A percentile compares a stretch with the other conserved stretches of the same genome.
phyloP scores from a whole-genome alignment of 2,113 vertebrate genomes.

The Lamprotornis superbus region DNA sequence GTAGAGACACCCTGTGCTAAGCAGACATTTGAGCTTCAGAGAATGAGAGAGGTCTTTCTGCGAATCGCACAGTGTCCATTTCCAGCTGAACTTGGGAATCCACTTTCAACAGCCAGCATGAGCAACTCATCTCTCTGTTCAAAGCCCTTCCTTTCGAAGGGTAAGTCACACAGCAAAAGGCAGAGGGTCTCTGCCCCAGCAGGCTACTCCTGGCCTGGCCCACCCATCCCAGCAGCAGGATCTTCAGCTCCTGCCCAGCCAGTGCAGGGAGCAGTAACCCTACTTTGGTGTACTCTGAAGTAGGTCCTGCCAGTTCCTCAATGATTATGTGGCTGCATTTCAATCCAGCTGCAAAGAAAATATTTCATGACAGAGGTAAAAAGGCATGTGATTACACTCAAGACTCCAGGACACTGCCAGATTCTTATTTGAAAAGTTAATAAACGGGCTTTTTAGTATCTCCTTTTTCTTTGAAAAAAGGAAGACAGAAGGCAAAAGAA shows the following conservation, averaged over 20 bases:
- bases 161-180: not conserved
- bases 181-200: not conserved
- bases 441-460: not conserved
- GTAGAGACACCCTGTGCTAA: not conserved
- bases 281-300: accelerated
- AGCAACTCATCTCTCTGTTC: not conserved
- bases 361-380: not conserved
- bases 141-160: not conserved
- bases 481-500: not conserved
- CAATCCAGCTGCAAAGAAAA: not conserved
- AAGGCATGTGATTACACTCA: not conserved
- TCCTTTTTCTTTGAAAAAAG: not conserved
- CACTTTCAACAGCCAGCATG: not conserved
- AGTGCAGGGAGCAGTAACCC: not conserved
- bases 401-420: not conserved
- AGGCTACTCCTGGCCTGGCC: not conserved
- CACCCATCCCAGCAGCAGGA: not conserved
- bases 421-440: not conserved
- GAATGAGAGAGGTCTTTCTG: not conserved
- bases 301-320: not conserved
- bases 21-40: not conserved
- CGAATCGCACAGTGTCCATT: not conserved
- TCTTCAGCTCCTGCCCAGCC: not conserved
- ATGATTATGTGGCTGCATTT: not conserved
- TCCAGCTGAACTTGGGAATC: not conserved